A percentile compares a stretch with the other conserved stretches of the same genome.
Conservation (phyloP, 2,888 invertebrate species). For the Macrosiphum euphorbiae region DNA sequence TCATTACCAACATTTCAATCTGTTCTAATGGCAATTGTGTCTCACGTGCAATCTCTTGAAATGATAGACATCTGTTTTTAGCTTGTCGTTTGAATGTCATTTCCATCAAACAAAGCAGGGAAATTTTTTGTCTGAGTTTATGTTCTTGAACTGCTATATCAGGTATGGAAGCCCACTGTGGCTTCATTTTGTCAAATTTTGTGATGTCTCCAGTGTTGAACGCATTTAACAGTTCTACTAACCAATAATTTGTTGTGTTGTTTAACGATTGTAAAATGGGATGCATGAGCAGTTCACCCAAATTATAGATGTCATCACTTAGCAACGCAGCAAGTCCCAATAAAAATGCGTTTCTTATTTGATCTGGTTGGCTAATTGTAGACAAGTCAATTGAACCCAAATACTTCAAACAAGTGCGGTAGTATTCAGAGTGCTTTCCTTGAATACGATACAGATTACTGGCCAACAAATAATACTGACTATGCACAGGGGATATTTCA, state of each 20-base stretch:
- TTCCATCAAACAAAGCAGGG: slow-evolving; percentile 96
- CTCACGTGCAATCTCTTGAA: slow-evolving; percentile 89
- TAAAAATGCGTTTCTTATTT: slow-evolving; percentile 87
- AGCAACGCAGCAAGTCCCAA: slow-evolving; percentile 94
- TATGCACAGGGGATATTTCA: slow-evolving; percentile 93
- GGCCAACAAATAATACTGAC: slow-evolving; percentile 92
- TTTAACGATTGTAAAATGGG: slow-evolving; percentile 90
- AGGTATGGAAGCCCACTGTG: slow-evolving; percentile 83
- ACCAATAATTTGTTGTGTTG: slow-evolving; percentile 87
- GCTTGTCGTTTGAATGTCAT: slow-evolving; percentile 70
- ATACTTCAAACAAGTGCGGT: slow-evolving; percentile 90
- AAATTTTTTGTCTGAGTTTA: slow-evolving; percentile 91
- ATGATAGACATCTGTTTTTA: slow-evolving; percentile 75
- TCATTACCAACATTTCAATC: slow-evolving; percentile 97
- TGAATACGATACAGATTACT: slow-evolving; percentile 89
- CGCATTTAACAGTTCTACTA: slow-evolving; percentile 85
- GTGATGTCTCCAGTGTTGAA: slow-evolving; percentile 88
- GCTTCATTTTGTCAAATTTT: slow-evolving; percentile 80
- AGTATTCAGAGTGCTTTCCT: slow-evolving; percentile 95
- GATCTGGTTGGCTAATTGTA: slow-evolving; percentile 77
- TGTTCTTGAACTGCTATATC: slow-evolving; percentile 87
- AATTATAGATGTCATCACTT: slow-evolving; percentile 95
- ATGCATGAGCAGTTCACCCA: slow-evolving; percentile 96
- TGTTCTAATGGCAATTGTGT: slow-evolving; percentile 87
- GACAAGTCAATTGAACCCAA: slow-evolving; percentile 82